Base-by-base conservation (phyloP, 1,140 invertebrate genomes). In the Leptinotarsa lineolata region DNA sequence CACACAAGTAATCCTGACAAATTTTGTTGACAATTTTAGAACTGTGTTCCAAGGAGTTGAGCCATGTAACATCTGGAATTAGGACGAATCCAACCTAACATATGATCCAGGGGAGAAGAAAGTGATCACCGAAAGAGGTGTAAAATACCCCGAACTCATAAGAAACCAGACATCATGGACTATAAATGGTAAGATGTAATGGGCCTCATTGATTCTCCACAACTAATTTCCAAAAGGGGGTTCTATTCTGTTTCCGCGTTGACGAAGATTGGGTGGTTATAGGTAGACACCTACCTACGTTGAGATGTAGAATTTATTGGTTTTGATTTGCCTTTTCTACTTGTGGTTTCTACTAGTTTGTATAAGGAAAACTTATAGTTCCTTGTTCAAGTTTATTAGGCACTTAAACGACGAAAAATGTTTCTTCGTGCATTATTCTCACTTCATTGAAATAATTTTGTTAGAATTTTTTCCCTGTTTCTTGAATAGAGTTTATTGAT, bases 1-100 rank as follows among this genome's bases (percentile, higher is more conserved):
- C n/a, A 45, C 46, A n/a, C 16, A 44, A 30, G 64, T 68, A 44
- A 15, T 59, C 45, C 61, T 74, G 20, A n/a, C 45, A 45, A 11
- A 44, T 22, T 74, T 69, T 22, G 69, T 64, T 21, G 13, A 64
- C n/a, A n/a, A 22, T 22, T 21, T 64, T 4, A 15, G 22, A 22
- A 18, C 13, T 4, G 21, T 21, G 21, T 72, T 84, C 45, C 74
- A 81, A 71, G 70, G 74, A 63, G 45, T 79, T 58, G 76, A 78
- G 24, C 69, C 72, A 54, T 30, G 15, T 65, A 16, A 18, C 16
- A 74, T 79, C 45, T 48, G 77, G 24, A 84, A 84, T 74, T 86
- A 84, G 74, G 85, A 85, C 75, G 85, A 85, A 73, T 85, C 84
- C 8, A 85, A 85, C 74, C 46, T 86, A 5, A 76, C 74, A 3